Base-by-base conservation (phyloP, 1,140 invertebrate genomes). In the Diorhabda carinulata region DNA sequence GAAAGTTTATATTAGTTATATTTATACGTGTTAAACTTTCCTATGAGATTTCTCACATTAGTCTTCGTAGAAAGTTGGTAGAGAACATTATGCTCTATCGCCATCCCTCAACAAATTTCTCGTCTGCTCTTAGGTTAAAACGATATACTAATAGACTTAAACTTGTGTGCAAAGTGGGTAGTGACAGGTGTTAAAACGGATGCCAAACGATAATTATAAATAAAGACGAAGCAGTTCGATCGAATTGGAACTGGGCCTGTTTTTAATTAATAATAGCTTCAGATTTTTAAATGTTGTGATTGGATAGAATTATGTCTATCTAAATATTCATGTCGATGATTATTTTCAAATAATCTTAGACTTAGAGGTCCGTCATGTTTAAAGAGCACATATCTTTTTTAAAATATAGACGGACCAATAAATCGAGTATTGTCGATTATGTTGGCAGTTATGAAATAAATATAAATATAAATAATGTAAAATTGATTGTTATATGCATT, bases 201-300 rank as follows among this genome's bases (percentile, higher is more conserved):
- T 43, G 61, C 61, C 61, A 62, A 62, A 44, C 61, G 61, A 43
- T 62, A 62, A 62, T 62, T 62, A 62, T 62, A 62, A 62, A 62
- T 43, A 9, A 10, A 25, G 61, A 62, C 61, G 61, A 41, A 43
- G 8, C 59, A 43, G 8, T 62, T 3, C 10, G 43, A 62, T 47
- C 61, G 61, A 43, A 44, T 9, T 47, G 41, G 7, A 43, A 43
- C 40, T 6, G 2, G n/a, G 58, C 58, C 8, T 3, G 43, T 5
- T 4, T 43, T 62, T 10, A 62, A 62, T 62, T 47, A 25, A 62
- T 62, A 4, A n/a, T 3, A 44, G 4, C 5, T n/a, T 5, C 7
- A 5, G 6, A 9, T 62, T 62, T 62, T 62, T 62, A 43, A 10
- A n/a, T 41, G 41, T 43, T 62, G n/a, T 62, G 5, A 62, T 62